Conservation (phyloP, 2,113 vertebrate species). For the Callorhinus ursinus region DNA sequence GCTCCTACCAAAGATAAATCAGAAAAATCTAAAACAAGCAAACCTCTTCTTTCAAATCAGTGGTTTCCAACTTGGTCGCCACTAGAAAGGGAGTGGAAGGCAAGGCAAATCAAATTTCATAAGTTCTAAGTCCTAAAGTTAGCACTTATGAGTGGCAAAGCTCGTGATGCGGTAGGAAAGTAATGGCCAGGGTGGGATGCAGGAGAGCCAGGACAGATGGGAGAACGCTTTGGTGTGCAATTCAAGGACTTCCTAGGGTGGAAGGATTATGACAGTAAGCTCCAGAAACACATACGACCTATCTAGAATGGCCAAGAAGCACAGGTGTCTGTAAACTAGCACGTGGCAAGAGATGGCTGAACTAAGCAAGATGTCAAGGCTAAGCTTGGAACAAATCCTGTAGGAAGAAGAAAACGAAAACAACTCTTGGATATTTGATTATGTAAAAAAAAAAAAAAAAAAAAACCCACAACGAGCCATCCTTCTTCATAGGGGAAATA, state of each 20-base stretch:
- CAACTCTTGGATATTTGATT: background rate
- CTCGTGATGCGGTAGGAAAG: background rate
- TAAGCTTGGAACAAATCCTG: constrained; percentile 2
- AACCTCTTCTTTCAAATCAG: constrained; percentile 54
- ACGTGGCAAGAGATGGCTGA: background rate
- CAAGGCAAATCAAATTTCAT: constrained; percentile 29
- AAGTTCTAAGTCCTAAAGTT: constrained; percentile 40
- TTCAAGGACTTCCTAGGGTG: background rate
- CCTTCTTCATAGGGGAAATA: constrained; percentile 29
- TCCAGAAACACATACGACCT: background rate
- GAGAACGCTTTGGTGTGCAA: constrained; percentile 7
- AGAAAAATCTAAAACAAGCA: constrained; percentile 56
- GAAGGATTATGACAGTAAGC: background rate
- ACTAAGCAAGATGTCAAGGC: background rate
- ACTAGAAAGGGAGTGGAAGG: constrained; percentile 15
- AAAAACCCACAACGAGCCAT: background rate
- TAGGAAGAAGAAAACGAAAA: background rate
- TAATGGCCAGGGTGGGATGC: background rate
- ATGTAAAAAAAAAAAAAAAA: background rate
- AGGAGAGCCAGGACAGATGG: background rate
- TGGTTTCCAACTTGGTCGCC: constrained; percentile 46
- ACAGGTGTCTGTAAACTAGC: background rate
- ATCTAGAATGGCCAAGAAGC: background rate
- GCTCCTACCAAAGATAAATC: constrained; percentile 53
- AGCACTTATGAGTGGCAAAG: constrained; percentile 40